A percentile compares a stretch with the other conserved stretches of the same genome.
phyloP scores from a whole-genome alignment of 2,797 vertebrate species.

The Amazona finschi region DNA sequence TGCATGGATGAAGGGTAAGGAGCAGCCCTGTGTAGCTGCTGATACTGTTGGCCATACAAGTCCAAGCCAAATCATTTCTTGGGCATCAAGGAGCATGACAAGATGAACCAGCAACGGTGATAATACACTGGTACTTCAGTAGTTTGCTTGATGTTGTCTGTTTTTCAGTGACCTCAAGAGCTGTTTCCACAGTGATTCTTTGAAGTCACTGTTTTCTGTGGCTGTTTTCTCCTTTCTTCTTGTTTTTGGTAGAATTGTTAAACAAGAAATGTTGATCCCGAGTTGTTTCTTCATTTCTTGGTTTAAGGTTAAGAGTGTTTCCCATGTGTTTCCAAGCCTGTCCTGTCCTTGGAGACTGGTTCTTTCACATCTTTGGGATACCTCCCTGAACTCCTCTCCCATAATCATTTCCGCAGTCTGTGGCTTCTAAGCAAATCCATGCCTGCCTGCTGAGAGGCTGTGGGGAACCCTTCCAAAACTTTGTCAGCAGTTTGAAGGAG shows the following conservation, averaged over 20 bases:
- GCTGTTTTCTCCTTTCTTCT: background rate
- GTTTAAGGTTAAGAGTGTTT: background rate
- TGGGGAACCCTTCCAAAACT: background rate
- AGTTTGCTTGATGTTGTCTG: background rate
- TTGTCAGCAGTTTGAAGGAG: background rate
- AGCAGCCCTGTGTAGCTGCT: background rate
- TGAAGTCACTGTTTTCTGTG: background rate
- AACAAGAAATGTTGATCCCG: background rate
- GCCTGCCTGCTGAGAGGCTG: background rate
- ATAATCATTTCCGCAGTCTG: background rate
- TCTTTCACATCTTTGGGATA: background rate
- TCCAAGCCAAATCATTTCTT: background rate
- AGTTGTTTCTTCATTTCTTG: background rate
- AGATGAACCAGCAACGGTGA: background rate
- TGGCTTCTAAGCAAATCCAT: background rate
- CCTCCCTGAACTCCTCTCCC: background rate
- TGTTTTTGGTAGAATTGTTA: background rate
- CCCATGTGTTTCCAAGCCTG: background rate
- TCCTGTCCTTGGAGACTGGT: background rate
- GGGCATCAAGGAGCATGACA: background rate
- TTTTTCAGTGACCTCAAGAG: background rate
- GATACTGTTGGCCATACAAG: background rate
- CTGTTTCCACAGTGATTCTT: background rate
- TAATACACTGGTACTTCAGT: background rate
- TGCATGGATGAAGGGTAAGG: background rate